These are phyloP conservation scores for Aphelinus certus DNA, from an alignment of 1,140 invertebrate species.

Conservation along the genomic window DNA sequence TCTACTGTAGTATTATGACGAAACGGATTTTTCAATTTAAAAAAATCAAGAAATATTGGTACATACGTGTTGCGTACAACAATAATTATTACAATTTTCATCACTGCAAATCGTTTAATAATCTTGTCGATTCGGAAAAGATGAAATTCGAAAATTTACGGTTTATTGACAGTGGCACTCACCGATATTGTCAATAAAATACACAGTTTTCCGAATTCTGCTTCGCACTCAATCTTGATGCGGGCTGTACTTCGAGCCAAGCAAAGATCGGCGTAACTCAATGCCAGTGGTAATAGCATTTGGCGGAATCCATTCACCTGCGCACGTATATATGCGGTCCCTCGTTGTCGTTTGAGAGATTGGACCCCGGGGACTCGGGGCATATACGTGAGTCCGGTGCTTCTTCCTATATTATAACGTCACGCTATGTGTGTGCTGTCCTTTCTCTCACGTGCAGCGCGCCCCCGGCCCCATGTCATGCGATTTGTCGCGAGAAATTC, in stretches of 20 bases:
- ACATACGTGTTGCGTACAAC: too few relatives aligned
- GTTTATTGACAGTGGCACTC: too few relatives aligned
- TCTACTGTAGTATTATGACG: too few relatives aligned
- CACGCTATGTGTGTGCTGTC: neutral
- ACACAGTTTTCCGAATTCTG: neutral
- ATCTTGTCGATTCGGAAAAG: too few relatives aligned
- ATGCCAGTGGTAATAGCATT: too few relatives aligned
- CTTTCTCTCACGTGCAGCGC: neutral
- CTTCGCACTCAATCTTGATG: neutral
- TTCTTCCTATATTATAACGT: neutral
- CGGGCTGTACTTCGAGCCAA: neutral
- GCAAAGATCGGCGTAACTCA: too few relatives aligned
- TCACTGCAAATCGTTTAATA: too few relatives aligned
- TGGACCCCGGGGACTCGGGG: conserved; percentile 56
- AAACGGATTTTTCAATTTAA: too few relatives aligned
- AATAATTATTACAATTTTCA: too few relatives aligned
- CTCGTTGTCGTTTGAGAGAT: conserved; percentile 65
- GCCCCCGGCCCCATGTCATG: conserved; percentile 34
- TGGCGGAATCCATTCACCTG: conserved; percentile 24
- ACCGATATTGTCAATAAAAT: too few relatives aligned
- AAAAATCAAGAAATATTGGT: too few relatives aligned
- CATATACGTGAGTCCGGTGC: conserved; percentile 54
- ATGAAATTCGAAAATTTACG: too few relatives aligned
- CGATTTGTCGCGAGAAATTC: conserved; percentile 49
- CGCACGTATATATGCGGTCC: conserved; percentile 42